Percentiles rank a stretch among this genome's conserved stretches.
phyloP scores from a whole-genome alignment of 2,888 invertebrate species.

The Cephus rjabovi region DNA sequence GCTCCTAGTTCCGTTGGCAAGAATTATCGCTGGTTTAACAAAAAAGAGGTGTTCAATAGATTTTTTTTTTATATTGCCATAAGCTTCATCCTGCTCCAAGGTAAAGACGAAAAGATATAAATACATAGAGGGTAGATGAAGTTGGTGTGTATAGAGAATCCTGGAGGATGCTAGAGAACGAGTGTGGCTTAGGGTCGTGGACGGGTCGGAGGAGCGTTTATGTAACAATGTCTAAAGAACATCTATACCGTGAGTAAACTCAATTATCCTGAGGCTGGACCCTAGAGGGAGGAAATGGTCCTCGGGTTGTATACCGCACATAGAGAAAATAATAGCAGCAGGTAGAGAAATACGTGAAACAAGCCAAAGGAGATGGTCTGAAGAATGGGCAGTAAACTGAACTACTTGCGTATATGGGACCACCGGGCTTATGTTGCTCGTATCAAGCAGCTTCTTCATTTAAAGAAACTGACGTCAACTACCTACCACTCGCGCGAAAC shows the following conservation, averaged over 20 bases:
- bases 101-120: background rate
- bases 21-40: background rate
- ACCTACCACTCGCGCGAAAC: background rate
- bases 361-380: constrained; percentile 16
- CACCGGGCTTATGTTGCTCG: background rate
- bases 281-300: constrained; percentile 20
- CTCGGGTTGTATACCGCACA: constrained; percentile 24
- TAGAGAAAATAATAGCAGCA: constrained; percentile 26
- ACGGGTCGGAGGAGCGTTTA: background rate
- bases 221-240: constrained; percentile 11
- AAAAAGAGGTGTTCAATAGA: background rate
- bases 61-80: background rate
- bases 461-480: background rate
- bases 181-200: background rate
- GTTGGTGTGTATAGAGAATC: background rate
- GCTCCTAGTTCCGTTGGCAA: background rate
- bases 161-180: background rate
- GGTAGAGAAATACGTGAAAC: constrained; percentile 18
- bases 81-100: background rate
- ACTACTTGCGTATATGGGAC: constrained; percentile 19
- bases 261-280: constrained; percentile 28
- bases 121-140: background rate
- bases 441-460: background rate
- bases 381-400: constrained; percentile 21
- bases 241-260: constrained; percentile 26